Conservation (phyloP, 2,113 vertebrate genomes). For the Oryzias curvinotus region DNA sequence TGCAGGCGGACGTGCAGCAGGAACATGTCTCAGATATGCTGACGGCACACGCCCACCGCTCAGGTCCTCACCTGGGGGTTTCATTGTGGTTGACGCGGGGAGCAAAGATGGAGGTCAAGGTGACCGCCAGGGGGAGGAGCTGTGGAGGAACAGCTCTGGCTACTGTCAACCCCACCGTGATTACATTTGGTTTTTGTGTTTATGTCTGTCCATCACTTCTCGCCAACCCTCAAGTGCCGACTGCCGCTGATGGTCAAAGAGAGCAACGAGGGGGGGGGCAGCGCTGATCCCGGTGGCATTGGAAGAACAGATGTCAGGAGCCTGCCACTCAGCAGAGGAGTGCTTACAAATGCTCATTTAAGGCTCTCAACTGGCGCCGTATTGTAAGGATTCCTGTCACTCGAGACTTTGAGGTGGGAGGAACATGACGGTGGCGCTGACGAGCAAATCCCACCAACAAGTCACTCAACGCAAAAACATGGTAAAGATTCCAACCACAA, state of each 20-base stretch:
- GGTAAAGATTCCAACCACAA: too few relatives aligned
- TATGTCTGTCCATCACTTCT: constrained; percentile 13
- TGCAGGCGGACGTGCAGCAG: constrained; percentile 24
- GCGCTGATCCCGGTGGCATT: constrained; percentile 22
- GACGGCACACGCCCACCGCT: constrained; percentile 21
- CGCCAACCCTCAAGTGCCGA: constrained; percentile 34
- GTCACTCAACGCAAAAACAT: too few relatives aligned
- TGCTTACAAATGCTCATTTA: constrained; percentile 56
- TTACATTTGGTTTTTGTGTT: not conserved
- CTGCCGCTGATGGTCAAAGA: constrained; percentile 23
- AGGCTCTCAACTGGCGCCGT: constrained; percentile 56
- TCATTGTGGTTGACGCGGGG: constrained; percentile 30
- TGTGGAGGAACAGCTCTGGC: not conserved
- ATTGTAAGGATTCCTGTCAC: constrained; percentile 53
- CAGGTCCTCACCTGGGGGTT: constrained; percentile 9
- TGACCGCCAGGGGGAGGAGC: constrained; percentile 14
- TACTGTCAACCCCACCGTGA: not conserved
- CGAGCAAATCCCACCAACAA: too few relatives aligned
- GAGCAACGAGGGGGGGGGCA: not conserved
- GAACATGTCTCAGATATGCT: constrained; percentile 41
- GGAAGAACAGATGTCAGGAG: constrained; percentile 63
- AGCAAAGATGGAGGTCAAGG: constrained; percentile 33
- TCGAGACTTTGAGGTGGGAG: constrained; percentile 47
- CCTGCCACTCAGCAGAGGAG: constrained; percentile 59
- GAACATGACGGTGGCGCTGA: too few relatives aligned